Evolutionary conservation across 2,888 invertebrate genomes (phyloP), one percentile per base, ranked within the genome.

Genomic region (Polymixis lichenea): DNA sequence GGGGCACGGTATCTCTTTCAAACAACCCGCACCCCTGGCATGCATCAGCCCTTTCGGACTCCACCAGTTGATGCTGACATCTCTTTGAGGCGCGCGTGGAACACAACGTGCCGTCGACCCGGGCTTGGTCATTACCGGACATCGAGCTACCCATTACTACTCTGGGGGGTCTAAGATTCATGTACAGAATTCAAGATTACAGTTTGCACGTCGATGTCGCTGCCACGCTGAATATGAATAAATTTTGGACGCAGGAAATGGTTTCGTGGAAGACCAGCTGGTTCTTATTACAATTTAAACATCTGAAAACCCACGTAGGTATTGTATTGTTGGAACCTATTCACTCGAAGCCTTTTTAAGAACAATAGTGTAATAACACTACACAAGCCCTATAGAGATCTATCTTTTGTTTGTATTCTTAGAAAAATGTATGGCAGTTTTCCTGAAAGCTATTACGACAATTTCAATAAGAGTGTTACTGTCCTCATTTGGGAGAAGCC

Each of bases 301-400:
- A 25, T 32, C 49, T 60, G 68, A 80, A 79, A 79, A 65, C 75
- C 75, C 64, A 49, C 22, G 65, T 19, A 49, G 17, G 17, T 17
- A 49, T 28, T 46, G 11, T 17, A 51, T 60, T 75, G 32, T 55
- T 58, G 19, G 8, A 58, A 65, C 58, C 25, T 43, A 55, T 43
- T 49, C 22, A 64, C 25, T 56, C 4, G 9, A 65, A 28, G 22
- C 75, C 79, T 69, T 79, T 60, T 79, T 49, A 32, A 69, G 81
- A 79, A 79, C 79, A 81, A 79, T 81, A 53, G 55, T 51, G 32
- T 69, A 55, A 79, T 75, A 75, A 66, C 9, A 65, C 22, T 51
- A 4, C 1, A 49, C 32, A 6, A n/a, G 22, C 28, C 19, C 17
- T 55, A 49, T 9, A 49, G 17, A 66, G 25, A 67, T 65, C 22